Evolutionary conservation across 1,140 invertebrate species (phyloP), one percentile per base, ranked within the genome.

Genomic region (Drosophila ironensis): DNA sequence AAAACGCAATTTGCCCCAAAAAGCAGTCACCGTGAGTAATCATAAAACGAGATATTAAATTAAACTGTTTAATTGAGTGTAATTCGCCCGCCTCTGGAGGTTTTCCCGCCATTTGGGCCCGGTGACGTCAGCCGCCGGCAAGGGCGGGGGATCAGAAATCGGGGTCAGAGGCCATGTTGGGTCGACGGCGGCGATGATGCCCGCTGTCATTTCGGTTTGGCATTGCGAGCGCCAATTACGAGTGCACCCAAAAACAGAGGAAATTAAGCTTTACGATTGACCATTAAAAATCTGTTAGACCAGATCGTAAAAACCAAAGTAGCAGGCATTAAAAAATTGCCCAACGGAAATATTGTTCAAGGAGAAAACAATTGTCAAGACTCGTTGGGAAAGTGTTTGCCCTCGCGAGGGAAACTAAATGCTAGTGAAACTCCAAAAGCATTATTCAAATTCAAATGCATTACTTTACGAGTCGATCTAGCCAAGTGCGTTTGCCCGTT

Each of bases 201-300:
- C 38, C 28, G 27, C 20, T 42, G 6, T 52, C 44, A 22, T 41
- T 41, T 41, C 20, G 38, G 17, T 44, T 30, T 38, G 30, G 16
- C 53, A 53, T 53, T 59, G 51, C 28, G 40, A 38, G 24, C 12
- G 33, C 24, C 48, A 54, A 59, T 54, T 59, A 54, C 24, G 48
- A 59, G 33, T 59, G 54, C 54, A 40, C 48, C 41, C 48, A 27
- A 53, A 42, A 52, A 14, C 24, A 53, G 33, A 40, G 24, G 24
- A 57, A 38, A 59, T 40, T 56, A 54, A 59, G 54, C 33, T 59
- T 59, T 59, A 59, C 33, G 54, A 59, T 59, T 20, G 54, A 59
- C 54, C 48, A 54, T 59, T 54, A 59, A 59, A 59, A 59, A 54
- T 59, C 54, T 59, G 33, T 59, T 59, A 38, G 48, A 33, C 48